These are phyloP conservation scores for Ia io DNA, from an alignment of 2,113 vertebrate species.

Conservation along the genomic window DNA sequence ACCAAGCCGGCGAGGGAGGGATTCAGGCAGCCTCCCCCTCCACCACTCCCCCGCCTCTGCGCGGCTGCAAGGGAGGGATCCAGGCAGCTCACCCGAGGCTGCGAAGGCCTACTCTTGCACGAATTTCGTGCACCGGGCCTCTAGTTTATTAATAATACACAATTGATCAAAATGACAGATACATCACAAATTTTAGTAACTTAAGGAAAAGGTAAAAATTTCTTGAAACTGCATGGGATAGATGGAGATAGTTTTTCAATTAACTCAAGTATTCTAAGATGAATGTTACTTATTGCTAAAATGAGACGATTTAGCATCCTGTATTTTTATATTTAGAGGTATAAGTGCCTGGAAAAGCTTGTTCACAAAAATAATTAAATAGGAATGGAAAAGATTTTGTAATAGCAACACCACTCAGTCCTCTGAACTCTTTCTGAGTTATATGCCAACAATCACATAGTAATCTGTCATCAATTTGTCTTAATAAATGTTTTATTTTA, in stretches of 20 bases:
- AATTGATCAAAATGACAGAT: slow-evolving; percentile 27
- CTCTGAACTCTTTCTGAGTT: slow-evolving; percentile 9
- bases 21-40: too few relatives aligned
- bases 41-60: too few relatives aligned
- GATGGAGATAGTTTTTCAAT: neutral
- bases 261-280: neutral
- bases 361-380: slow-evolving; percentile 4
- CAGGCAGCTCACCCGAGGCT: too few relatives aligned
- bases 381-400: slow-evolving; percentile 23
- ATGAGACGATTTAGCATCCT: neutral
- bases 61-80: too few relatives aligned
- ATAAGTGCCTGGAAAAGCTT: neutral
- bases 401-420: neutral
- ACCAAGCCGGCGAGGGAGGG: too few relatives aligned
- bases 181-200: neutral
- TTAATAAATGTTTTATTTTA: slow-evolving; percentile 45
- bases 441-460: neutral
- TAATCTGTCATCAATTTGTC: neutral
- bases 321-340: neutral
- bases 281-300: slow-evolving; percentile 14
- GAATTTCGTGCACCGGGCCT: too few relatives aligned
- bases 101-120: too few relatives aligned
- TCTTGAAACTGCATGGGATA: neutral
- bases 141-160: neutral
- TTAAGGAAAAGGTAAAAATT: slow-evolving; percentile 17